Conservation (phyloP, 2,888 invertebrate genomes). For the Cylindroiulus punctatus region DNA sequence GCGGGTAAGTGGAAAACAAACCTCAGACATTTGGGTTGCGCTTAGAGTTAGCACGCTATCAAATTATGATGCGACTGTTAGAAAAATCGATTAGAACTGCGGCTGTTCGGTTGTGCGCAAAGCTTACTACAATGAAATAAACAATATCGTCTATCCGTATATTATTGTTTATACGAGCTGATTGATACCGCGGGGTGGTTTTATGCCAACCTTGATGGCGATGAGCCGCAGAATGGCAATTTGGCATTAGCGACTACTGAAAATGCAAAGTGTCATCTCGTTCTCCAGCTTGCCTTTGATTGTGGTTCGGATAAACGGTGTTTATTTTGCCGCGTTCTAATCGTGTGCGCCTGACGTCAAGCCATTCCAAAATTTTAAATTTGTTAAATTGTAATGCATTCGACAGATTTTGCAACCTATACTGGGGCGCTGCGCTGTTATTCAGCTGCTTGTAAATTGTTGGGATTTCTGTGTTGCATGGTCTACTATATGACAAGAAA, state of each 20-base stretch:
- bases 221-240: neutral
- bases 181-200: neutral
- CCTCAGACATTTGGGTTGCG: neutral
- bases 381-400: neutral
- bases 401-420: neutral
- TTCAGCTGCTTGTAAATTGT: neutral
- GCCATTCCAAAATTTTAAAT: neutral
- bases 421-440: neutral
- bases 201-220: neutral
- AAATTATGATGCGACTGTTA: neutral
- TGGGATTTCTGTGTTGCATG: neutral
- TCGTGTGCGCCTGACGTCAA: neutral
- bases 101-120: neutral
- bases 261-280: neutral
- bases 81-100: conserved; percentile 21
- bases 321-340: neutral
- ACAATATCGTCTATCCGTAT: conserved; percentile 30
- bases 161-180: neutral
- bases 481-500: neutral
- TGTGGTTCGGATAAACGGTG: neutral
- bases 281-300: neutral
- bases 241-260: neutral
- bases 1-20: conserved; percentile 50
- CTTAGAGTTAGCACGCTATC: neutral
- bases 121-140: conserved; percentile 30